These are phyloP conservation scores for Cettia cetti DNA, from an alignment of 2,113 vertebrate species.

Conservation along the genomic window DNA sequence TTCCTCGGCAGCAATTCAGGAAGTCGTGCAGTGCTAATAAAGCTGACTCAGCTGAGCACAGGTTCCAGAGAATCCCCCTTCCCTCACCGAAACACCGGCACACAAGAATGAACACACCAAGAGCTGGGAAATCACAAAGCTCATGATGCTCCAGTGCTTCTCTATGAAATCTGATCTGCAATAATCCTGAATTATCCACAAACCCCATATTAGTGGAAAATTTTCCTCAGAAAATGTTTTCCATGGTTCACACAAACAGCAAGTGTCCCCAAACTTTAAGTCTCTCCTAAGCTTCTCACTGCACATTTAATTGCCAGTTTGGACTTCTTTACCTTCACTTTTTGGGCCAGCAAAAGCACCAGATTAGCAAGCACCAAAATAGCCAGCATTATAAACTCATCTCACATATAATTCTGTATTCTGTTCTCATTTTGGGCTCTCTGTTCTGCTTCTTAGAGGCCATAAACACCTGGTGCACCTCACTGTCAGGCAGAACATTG, in stretches of 20 bases:
- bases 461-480: not conserved
- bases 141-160: not conserved
- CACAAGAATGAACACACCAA: fast-evolving
- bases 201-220: not conserved
- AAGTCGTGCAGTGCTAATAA: not conserved
- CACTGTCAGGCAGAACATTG: not conserved
- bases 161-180: not conserved
- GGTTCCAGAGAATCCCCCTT: not conserved
- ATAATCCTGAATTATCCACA: not conserved
- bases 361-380: no score
- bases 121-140: not conserved
- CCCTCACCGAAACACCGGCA: not conserved
- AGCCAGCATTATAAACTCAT: not conserved
- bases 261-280: not conserved
- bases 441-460: not conserved
- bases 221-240: not conserved
- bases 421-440: not conserved
- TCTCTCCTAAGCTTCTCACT: not conserved
- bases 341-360: not conserved
- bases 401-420: not conserved
- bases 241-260: not conserved
- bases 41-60: not conserved
- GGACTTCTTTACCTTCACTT: not conserved
- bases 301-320: no score
- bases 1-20: not conserved